Percentiles rank a stretch among this genome's conserved stretches.
phyloP scores from a whole-genome alignment of 2,888 invertebrate genomes.

The Rhaphigaster nebulosa region DNA sequence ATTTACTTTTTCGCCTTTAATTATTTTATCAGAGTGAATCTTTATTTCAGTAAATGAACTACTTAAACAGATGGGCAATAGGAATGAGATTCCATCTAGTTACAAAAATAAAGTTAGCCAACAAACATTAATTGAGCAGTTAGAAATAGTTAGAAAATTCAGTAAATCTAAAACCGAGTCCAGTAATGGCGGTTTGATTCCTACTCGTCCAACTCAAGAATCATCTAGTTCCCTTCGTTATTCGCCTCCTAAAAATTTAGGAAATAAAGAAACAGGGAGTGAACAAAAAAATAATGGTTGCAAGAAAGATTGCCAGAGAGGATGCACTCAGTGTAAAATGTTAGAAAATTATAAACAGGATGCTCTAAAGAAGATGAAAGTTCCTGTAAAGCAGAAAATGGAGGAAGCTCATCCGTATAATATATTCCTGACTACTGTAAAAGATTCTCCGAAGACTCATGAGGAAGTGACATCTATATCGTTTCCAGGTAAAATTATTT shows the following conservation, averaged over 20 bases:
- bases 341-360: constrained; percentile 60
- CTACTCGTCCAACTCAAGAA: background rate
- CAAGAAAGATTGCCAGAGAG: background rate
- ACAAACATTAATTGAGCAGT: constrained; percentile 73
- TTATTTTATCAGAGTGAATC: background rate
- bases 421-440: constrained; percentile 82
- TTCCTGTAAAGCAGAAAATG: constrained; percentile 78
- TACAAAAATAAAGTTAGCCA: constrained; percentile 70
- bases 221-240: constrained; percentile 37
- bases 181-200: background rate
- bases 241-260: background rate
- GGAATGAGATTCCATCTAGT: constrained; percentile 73
- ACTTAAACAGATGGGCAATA: constrained; percentile 70
- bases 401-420: constrained; percentile 79
- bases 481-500: constrained; percentile 73
- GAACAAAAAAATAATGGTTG: background rate
- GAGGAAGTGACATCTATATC: constrained; percentile 78
- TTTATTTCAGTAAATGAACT: constrained; percentile 76
- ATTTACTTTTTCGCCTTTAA: background rate
- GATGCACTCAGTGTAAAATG: background rate
- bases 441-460: constrained; percentile 76
- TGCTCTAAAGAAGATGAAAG: constrained; percentile 66
- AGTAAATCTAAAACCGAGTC: background rate
- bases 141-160: constrained; percentile 71
- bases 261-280: background rate